phyloP scores from a whole-genome alignment of 2,888 invertebrate species.

The Noctuana brunneofusca region DNA sequence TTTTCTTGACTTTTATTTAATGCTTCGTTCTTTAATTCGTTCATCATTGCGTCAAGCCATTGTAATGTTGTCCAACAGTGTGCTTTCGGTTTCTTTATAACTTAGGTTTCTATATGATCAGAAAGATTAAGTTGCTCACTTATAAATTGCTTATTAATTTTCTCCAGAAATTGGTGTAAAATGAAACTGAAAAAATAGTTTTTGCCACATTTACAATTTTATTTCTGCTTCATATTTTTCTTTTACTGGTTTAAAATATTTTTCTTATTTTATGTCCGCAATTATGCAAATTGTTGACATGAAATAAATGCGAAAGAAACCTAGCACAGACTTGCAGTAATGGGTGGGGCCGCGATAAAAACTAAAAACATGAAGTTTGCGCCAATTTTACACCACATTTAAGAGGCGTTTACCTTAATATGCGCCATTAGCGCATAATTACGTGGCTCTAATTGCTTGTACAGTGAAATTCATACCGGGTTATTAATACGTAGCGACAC shows the following conservation, averaged over 20 bases:
- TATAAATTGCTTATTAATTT: too few species aligned
- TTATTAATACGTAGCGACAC: slow-evolving; percentile 25
- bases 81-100: too few species aligned
- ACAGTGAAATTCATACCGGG: slow-evolving; percentile 30
- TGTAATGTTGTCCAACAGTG: too few species aligned
- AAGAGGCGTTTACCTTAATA: slow-evolving; percentile 33
- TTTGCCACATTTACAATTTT: not conserved
- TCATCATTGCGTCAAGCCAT: too few species aligned
- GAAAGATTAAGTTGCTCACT: too few species aligned
- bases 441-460: slow-evolving; percentile 30
- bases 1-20: too few species aligned
- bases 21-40: too few species aligned
- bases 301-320: slow-evolving; percentile 13
- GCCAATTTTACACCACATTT: slow-evolving; percentile 31
- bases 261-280: not conserved
- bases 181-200: too few species aligned
- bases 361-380: slow-evolving; percentile 28
- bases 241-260: too few species aligned
- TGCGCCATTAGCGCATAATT: slow-evolving; percentile 33
- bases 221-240: too few species aligned
- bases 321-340: not conserved
- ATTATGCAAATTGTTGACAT: slow-evolving; percentile 17
- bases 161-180: too few species aligned
- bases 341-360: slow-evolving; percentile 22
- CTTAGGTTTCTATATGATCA: too few species aligned